Evolutionary conservation across 2,797 vertebrate species (phyloP).

Genomic region (Oreortyx pictus): DNA sequence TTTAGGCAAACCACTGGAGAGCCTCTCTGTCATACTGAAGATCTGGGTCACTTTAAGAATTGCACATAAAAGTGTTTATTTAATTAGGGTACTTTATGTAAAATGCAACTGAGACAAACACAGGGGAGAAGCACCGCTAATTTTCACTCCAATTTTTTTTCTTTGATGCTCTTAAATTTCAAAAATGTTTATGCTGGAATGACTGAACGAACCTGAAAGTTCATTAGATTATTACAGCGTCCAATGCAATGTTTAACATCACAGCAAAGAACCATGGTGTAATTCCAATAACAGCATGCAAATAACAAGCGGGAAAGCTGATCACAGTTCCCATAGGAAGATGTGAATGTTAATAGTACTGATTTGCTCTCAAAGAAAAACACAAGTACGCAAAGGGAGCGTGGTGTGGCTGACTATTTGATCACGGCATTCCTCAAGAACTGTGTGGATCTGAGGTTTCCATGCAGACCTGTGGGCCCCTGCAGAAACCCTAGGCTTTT

Average conservation of each 20-base stretch:
- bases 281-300: constrained; percentile 49
- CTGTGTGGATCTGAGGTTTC: not conserved
- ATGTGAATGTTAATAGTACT: constrained; percentile 19
- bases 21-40: not conserved
- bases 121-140: constrained; percentile 58
- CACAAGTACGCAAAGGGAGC: not conserved
- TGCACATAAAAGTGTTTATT: constrained; percentile 59
- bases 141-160: constrained; percentile 57
- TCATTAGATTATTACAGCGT: constrained; percentile 59
- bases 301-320: constrained; percentile 45
- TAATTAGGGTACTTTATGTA: constrained; percentile 60
- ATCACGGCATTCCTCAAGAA: not conserved
- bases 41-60: constrained; percentile 41
- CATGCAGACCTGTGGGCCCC: not conserved
- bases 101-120: constrained; percentile 12
- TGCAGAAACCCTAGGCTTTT: not conserved
- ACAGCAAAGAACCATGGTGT: constrained; percentile 39
- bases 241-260: not conserved
- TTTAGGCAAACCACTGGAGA: not conserved
- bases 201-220: constrained; percentile 47
- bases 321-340: constrained; percentile 30
- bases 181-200: constrained; percentile 45
- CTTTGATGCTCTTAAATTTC: constrained; percentile 57
- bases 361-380: constrained; percentile 32
- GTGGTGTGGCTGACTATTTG: not conserved